A percentile compares a stretch with the other conserved stretches of the same genome.
Conservation (phyloP, 1,140 invertebrate genomes). For the Musca vetustissima region DNA sequence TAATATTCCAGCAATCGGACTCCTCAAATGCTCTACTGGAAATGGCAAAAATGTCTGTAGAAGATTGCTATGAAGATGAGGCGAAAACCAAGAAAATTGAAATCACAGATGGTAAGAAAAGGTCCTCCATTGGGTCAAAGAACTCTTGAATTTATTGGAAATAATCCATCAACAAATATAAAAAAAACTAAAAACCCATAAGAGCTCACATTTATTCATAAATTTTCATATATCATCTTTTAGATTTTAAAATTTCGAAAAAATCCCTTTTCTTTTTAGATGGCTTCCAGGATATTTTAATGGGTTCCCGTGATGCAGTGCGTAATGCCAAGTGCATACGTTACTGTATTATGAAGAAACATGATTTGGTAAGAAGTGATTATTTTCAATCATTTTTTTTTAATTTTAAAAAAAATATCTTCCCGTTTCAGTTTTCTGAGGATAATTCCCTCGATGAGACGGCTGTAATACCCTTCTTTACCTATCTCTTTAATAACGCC, state of each 20-base stretch:
- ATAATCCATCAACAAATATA: too few species aligned
- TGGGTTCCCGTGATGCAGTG: slow-evolving; percentile 15
- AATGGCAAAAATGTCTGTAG: slow-evolving; percentile 15
- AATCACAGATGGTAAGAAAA: slow-evolving; percentile 25
- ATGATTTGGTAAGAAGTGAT: slow-evolving; percentile 16
- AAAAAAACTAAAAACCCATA: too few species aligned
- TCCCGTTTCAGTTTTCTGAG: slow-evolving; percentile 1
- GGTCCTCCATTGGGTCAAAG: too few species aligned
- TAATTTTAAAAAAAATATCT: background rate
- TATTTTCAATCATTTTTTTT: too few species aligned
- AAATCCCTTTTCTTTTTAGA: background rate
- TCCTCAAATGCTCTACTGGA: background rate
- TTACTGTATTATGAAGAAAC: slow-evolving; percentile 27
- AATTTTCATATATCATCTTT: too few species aligned
- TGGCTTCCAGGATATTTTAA: slow-evolving; percentile 23
- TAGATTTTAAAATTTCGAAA: background rate
- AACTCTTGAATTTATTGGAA: too few species aligned
- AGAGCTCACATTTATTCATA: too few species aligned
- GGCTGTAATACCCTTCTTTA: slow-evolving; percentile 19
- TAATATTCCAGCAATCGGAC: background rate
- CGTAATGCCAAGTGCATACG: slow-evolving; percentile 24
- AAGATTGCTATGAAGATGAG: slow-evolving; percentile 24
- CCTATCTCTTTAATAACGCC: slow-evolving; percentile 12
- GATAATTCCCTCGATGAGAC: slow-evolving; percentile 18
- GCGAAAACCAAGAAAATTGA: slow-evolving; percentile 20